Evolutionary conservation across 2,113 vertebrate genomes (phyloP).

Genomic region (Typhlomys cinereus): DNA sequence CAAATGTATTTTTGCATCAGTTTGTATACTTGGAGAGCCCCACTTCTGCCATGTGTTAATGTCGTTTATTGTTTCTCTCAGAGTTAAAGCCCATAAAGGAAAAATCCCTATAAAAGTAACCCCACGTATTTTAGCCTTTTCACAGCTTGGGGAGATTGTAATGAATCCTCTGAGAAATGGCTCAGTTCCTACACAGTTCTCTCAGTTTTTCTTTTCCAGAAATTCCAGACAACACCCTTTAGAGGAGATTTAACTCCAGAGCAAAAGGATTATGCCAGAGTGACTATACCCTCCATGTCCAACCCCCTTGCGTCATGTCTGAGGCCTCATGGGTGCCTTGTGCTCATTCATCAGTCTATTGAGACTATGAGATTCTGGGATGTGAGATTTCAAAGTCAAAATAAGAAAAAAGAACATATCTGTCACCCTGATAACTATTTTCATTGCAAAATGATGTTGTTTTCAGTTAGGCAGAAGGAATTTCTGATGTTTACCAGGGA

Average conservation of each 20-base stretch:
- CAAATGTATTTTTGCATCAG: not conserved
- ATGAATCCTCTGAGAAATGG: not conserved
- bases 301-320: not conserved
- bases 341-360: not conserved
- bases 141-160: not conserved
- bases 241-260: not conserved
- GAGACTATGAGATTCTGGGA: not conserved
- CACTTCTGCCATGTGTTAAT: not conserved
- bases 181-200: not conserved
- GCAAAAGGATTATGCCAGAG: not conserved
- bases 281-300: not conserved
- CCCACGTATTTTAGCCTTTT: not conserved
- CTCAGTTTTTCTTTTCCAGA: not conserved
- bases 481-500: not conserved
- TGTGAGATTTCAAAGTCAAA: not conserved
- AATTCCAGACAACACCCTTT: not conserved
- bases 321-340: not conserved
- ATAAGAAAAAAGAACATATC: not conserved
- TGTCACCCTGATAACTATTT: not conserved
- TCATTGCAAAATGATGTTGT: not conserved
- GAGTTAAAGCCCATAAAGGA: not conserved
- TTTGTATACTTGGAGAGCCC: slow-evolving; percentile 5
- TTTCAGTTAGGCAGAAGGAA: not conserved
- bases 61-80: not conserved
- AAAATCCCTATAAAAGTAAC: not conserved